Evolutionary conservation across 2,888 invertebrate species (phyloP).

Genomic region (Heliothis peltigera): DNA sequence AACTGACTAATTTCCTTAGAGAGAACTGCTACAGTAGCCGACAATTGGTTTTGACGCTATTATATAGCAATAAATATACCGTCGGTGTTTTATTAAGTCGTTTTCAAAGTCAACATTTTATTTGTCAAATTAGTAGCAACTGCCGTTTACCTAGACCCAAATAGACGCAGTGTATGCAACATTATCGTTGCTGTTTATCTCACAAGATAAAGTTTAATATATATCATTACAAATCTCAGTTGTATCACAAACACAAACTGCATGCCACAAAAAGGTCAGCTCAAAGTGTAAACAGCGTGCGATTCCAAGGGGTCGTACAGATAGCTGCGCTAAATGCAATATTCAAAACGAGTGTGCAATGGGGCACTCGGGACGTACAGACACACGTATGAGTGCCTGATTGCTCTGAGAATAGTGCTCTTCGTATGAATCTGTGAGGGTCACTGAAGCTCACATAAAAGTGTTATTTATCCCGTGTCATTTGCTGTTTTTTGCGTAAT

Average conservation of each 20-base stretch:
- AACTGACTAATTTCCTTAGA: no score
- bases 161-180: no score
- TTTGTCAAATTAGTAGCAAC: no score
- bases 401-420: constrained; percentile 81
- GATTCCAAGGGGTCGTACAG: constrained; percentile 62
- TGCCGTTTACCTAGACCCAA: no score
- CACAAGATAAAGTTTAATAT: neutral
- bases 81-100: no score
- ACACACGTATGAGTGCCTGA: constrained; percentile 82
- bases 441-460: constrained; percentile 66
- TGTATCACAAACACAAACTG: constrained; percentile 14
- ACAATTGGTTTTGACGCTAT: no score
- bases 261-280: constrained; percentile 52
- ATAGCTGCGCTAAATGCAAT: constrained; percentile 82
- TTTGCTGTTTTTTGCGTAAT: constrained; percentile 23
- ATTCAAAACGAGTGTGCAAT: constrained; percentile 83
- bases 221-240: neutral
- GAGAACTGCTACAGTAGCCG: no score
- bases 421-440: constrained; percentile 76
- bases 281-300: constrained; percentile 48
- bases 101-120: no score
- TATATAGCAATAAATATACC: no score
- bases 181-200: no score
- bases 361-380: constrained; percentile 77
- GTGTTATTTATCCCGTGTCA: constrained; percentile 51